Conservation (phyloP, 2,113 vertebrate genomes). For the Elgaria multicarinata region DNA sequence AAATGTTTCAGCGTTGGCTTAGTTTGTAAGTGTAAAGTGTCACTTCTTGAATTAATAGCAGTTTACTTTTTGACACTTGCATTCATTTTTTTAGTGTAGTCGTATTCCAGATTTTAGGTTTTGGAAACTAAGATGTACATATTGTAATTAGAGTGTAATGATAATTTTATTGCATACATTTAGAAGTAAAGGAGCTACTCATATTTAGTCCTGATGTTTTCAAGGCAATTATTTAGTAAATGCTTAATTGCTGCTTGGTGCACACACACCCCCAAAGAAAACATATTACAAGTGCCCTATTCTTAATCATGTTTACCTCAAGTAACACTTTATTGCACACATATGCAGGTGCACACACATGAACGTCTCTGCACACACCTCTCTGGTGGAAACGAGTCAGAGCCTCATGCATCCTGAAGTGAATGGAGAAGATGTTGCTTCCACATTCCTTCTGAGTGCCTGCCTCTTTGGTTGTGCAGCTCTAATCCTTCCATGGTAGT, state of each 20-base stretch:
- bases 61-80: constrained; percentile 42
- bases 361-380: neutral
- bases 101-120: constrained; percentile 66
- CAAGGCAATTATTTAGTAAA: neutral
- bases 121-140: constrained; percentile 32
- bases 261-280: too few species aligned
- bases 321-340: neutral
- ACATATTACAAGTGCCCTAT: neutral
- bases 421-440: neutral
- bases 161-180: constrained; percentile 11
- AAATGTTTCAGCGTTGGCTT: constrained; percentile 56
- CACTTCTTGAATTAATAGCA: constrained; percentile 34
- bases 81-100: constrained; percentile 49
- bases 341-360: too few species aligned
- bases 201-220: neutral
- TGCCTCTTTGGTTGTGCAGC: too few species aligned
- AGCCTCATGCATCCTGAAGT: neutral
- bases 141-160: neutral
- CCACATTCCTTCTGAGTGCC: neutral
- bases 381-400: neutral
- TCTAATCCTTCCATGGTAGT: neutral
- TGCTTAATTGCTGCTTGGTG: neutral
- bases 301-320: neutral
- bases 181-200: neutral
- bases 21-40: constrained; percentile 52